phyloP scores from a whole-genome alignment of 2,113 vertebrate genomes.

The Alligator sinensis region DNA sequence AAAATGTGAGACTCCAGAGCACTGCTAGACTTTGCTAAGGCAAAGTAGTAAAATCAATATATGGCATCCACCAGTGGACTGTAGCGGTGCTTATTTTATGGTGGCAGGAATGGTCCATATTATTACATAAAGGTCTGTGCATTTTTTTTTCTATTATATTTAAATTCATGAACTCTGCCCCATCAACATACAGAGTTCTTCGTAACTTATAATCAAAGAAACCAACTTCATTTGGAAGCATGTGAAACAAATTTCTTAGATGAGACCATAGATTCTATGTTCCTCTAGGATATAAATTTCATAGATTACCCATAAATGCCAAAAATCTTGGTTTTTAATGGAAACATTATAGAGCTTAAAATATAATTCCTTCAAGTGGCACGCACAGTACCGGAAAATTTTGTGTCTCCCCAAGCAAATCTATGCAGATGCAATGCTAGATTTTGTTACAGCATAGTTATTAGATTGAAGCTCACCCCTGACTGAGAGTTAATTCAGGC shows the following conservation, averaged over 20 bases:
- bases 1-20: slow-evolving; percentile 1
- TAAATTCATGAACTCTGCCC: neutral
- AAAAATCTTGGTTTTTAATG: slow-evolving; percentile 64
- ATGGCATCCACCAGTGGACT: too few species aligned
- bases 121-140: neutral
- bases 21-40: neutral
- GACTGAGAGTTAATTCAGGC: slow-evolving; percentile 20
- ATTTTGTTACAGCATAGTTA: slow-evolving; percentile 5
- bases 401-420: neutral
- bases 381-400: slow-evolving; percentile 23
- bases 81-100: neutral
- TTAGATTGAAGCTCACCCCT: neutral
- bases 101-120: neutral
- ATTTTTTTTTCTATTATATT: neutral
- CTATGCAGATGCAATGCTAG: neutral
- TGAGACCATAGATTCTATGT: slow-evolving; percentile 37
- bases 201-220: neutral
- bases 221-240: slow-evolving; percentile 47
- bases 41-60: slow-evolving; percentile 7
- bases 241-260: slow-evolving; percentile 38
- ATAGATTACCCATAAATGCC: slow-evolving; percentile 54
- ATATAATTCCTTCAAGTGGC: slow-evolving; percentile 50
- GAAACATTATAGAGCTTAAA: slow-evolving; percentile 56
- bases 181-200: neutral
- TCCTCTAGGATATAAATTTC: slow-evolving; percentile 56